phyloP scores from a whole-genome alignment of 1,140 invertebrate species.

The Drosophila melanogaster region DNA sequence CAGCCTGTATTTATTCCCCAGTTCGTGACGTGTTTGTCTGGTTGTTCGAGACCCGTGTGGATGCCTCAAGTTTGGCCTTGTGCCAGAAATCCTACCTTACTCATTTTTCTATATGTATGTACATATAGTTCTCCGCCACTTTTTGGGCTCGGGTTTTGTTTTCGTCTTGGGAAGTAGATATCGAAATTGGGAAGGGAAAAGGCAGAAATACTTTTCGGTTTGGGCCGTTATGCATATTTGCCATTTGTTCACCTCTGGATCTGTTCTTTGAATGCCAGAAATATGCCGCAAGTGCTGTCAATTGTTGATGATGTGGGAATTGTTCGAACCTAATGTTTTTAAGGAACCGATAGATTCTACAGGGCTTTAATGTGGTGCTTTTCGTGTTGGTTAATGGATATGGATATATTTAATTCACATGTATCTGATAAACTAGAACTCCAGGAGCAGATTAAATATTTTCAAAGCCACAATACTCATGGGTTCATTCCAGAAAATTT shows the following conservation, averaged over 20 bases:
- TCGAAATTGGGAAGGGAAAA: constrained; percentile 15
- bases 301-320: constrained; percentile 76
- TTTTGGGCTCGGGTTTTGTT: constrained; percentile 60
- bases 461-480: too few species aligned
- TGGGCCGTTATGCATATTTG: constrained; percentile 72
- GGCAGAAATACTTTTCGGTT: constrained; percentile 56
- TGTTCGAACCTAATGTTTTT: constrained; percentile 9
- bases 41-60: constrained; percentile 20
- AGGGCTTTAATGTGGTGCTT: constrained; percentile 5
- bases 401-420: neutral
- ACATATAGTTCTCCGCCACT: constrained; percentile 55
- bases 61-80: constrained; percentile 70
- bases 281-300: constrained; percentile 72
- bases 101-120: constrained; percentile 39
- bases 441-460: too few species aligned
- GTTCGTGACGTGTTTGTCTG: constrained; percentile 63
- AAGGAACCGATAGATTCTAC: neutral
- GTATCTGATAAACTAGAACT: too few species aligned
- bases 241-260: constrained; percentile 48
- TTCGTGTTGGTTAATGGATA: neutral
- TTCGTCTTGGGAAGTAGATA: constrained; percentile 49
- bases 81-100: constrained; percentile 65
- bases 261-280: constrained; percentile 49
- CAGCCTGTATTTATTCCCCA: constrained; percentile 32
- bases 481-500: too few species aligned